phyloP scores from a whole-genome alignment of 2,113 vertebrate species.

The Phasianus colchicus region DNA sequence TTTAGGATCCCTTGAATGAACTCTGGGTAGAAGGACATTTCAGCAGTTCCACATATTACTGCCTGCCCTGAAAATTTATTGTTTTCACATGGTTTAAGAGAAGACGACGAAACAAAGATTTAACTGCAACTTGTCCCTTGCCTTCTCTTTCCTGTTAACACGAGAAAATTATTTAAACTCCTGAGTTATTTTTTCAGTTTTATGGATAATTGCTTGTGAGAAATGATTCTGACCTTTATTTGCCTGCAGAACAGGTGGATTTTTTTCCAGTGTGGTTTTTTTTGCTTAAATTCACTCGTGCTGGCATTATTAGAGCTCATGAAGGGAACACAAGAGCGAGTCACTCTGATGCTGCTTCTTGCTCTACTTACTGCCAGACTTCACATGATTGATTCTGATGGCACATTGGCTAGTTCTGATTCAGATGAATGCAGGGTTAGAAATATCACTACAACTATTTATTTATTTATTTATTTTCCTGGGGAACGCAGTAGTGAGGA shows the following conservation, averaged over 20 bases:
- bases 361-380: background rate
- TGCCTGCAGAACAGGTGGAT: background rate
- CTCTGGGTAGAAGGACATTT: background rate
- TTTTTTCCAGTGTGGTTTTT: background rate
- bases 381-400: background rate
- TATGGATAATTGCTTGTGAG: background rate
- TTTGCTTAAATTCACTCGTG: background rate
- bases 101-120: background rate
- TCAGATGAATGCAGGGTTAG: accelerated
- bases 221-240: background rate
- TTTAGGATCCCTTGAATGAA: background rate
- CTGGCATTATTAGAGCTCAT: background rate
- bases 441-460: background rate
- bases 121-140: background rate
- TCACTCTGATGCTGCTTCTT: background rate
- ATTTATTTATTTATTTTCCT: background rate
- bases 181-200: background rate
- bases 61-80: background rate
- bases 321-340: background rate
- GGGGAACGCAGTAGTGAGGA: background rate
- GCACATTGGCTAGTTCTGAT: background rate
- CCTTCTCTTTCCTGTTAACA: background rate
- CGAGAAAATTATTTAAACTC: background rate
- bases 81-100: background rate
- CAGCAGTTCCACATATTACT: background rate